Conservation (phyloP, 2,113 vertebrate genomes). For the Colinus virginianus region DNA sequence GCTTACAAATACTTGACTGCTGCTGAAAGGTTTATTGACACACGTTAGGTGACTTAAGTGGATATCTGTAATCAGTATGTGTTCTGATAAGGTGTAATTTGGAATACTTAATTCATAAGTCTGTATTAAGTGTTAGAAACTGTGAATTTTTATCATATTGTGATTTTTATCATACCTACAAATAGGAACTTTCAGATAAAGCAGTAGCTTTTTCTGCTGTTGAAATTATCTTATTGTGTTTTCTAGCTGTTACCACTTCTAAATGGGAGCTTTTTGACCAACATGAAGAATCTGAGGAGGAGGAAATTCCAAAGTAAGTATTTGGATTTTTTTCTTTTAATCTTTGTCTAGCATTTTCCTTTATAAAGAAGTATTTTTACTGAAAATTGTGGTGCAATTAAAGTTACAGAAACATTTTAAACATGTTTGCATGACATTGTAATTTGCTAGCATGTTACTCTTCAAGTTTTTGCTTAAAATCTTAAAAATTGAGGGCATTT, state of each 20-base stretch:
- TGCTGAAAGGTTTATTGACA: not conserved
- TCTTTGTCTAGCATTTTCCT: not conserved
- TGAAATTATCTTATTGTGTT: not conserved
- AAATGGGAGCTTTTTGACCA: conserved; percentile 98
- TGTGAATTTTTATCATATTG: not conserved
- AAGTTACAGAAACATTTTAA: not conserved
- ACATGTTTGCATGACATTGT: not conserved
- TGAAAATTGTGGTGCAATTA: not conserved
- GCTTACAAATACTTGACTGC: not conserved
- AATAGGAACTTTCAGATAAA: not conserved
- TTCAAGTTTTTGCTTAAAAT: not conserved
- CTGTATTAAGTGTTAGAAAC: not conserved
- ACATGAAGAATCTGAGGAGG: conserved; percentile 90
- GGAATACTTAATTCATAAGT: not conserved
- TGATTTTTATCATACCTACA: not conserved
- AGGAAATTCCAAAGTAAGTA: conserved; percentile 88
- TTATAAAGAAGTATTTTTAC: not conserved
- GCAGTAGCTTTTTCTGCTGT: not conserved
- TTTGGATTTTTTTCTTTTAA: not conserved
- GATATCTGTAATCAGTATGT: not conserved
- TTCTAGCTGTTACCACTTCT: conserved; percentile 93
- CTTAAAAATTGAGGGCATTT: not conserved
- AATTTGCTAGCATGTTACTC: not conserved
- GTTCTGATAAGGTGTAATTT: not conserved
- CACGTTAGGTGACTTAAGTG: not conserved